phyloP scores from a whole-genome alignment of 1,140 invertebrate genomes.

The Thereuonema tuberculata region DNA sequence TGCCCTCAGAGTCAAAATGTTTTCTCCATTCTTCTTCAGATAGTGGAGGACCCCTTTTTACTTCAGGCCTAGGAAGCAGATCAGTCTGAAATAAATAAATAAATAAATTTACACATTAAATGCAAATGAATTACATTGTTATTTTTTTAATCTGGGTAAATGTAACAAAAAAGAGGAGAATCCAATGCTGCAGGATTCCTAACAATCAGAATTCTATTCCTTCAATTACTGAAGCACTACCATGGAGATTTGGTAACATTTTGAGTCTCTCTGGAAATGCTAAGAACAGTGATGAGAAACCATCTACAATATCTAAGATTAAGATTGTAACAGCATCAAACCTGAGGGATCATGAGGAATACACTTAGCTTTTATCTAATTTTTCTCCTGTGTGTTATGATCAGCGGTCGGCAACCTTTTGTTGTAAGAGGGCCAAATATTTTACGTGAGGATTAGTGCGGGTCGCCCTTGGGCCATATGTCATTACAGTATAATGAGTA shows the following conservation, averaged over 20 bases:
- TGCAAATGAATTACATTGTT: conserved; percentile 12
- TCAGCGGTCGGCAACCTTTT: too few relatives aligned
- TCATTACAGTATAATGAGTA: too few relatives aligned
- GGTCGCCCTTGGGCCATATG: too few relatives aligned
- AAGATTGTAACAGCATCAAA: too few relatives aligned
- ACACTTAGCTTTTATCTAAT: too few relatives aligned
- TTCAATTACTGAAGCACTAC: background rate
- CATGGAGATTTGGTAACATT: background rate
- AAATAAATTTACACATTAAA: conserved; percentile 14
- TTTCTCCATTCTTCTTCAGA: conserved; percentile 60
- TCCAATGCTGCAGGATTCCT: background rate
- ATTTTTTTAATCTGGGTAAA: background rate
- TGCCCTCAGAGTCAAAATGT: conserved; percentile 58
- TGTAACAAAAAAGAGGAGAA: background rate
- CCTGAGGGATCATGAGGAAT: too few relatives aligned
- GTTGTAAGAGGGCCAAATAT: too few relatives aligned
- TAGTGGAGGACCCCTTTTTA: conserved; percentile 49
- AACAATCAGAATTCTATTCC: background rate
- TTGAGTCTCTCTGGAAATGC: too few relatives aligned
- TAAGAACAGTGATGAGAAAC: too few relatives aligned
- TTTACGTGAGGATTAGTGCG: too few relatives aligned
- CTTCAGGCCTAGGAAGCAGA: conserved; percentile 29
- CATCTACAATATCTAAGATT: too few relatives aligned
- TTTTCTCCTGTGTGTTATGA: too few relatives aligned
- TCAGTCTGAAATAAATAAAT: conserved; percentile 27